A percentile compares a stretch with the other conserved stretches of the same genome.
Evolutionary conservation across 2,888 invertebrate species (phyloP).

Genomic region (Frankliniella fusca): DNA sequence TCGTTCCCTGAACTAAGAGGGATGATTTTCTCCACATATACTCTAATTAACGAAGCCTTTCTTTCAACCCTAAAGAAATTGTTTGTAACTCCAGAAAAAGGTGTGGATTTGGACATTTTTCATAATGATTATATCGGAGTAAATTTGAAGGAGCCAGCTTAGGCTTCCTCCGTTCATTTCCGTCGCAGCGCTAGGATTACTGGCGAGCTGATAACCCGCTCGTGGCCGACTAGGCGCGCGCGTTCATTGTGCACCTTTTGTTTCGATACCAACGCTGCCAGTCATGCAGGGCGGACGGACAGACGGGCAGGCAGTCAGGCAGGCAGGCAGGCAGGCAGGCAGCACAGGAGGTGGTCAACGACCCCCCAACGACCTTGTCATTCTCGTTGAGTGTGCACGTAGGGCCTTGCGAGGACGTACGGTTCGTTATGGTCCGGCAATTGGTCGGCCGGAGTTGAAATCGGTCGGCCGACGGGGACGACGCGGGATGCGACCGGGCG

Average conservation of each 20-base stretch:
- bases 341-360: not conserved
- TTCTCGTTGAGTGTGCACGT: not conserved
- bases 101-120: too few species aligned
- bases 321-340: not conserved
- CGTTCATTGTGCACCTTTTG: not conserved
- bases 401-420: not conserved
- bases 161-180: not conserved
- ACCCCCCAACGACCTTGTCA: constrained; percentile 2
- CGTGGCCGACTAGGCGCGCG: not conserved
- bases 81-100: too few species aligned
- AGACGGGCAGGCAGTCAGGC: not conserved
- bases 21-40: too few species aligned
- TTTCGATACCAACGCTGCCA: not conserved
- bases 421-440: constrained; percentile 5
- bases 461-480: not conserved
- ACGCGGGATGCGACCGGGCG: too few species aligned
- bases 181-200: not conserved
- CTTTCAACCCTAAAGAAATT: not conserved
- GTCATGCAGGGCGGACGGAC: not conserved
- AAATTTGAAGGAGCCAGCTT: too few species aligned
- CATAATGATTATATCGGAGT: too few species aligned
- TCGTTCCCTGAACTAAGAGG: not conserved
- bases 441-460: not conserved
- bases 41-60: too few species aligned
- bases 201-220: too few species aligned